Percentiles rank a stretch among this genome's conserved stretches.
phyloP scores from a whole-genome alignment of 2,888 invertebrate species.

The Andrena marginata region DNA sequence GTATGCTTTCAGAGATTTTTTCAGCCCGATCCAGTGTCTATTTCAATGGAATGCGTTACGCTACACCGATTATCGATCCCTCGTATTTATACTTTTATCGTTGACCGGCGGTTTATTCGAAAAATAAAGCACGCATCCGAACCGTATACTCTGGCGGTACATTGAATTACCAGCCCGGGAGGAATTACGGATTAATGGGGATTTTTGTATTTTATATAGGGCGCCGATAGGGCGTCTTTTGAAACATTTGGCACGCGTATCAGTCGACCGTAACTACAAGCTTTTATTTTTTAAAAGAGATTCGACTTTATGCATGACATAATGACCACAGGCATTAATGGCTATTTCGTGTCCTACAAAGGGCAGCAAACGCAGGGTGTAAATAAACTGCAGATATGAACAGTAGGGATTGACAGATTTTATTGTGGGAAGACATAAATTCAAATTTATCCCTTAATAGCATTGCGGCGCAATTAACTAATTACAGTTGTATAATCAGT shows the following conservation, averaged over 20 bases:
- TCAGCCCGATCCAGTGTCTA: not conserved
- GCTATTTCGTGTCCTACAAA: too few species aligned
- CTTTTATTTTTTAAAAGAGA: not conserved
- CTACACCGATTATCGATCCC: not conserved
- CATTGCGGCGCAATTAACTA: too few species aligned
- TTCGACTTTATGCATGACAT: not conserved
- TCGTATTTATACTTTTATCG: conserved; percentile 19
- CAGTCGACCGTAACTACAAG: not conserved
- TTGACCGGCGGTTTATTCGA: conserved; percentile 2
- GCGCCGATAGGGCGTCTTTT: not conserved
- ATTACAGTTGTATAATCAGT: too few species aligned
- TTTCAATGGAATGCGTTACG: conserved; percentile 9
- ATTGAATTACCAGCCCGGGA: conserved; percentile 9
- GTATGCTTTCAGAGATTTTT: conserved; percentile 11
- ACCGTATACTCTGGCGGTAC: not conserved
- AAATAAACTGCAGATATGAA: too few species aligned
- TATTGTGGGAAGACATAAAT: too few species aligned
- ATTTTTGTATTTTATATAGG: conserved; percentile 15
- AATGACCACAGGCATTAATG: not conserved
- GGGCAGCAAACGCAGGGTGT: too few species aligned
- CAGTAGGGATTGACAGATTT: too few species aligned
- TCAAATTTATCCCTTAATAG: too few species aligned
- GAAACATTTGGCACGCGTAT: not conserved
- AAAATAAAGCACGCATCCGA: not conserved
- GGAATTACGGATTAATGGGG: conserved; percentile 6